phyloP scores from a whole-genome alignment of 2,797 vertebrate species.

The Cheirogaleus major region DNA sequence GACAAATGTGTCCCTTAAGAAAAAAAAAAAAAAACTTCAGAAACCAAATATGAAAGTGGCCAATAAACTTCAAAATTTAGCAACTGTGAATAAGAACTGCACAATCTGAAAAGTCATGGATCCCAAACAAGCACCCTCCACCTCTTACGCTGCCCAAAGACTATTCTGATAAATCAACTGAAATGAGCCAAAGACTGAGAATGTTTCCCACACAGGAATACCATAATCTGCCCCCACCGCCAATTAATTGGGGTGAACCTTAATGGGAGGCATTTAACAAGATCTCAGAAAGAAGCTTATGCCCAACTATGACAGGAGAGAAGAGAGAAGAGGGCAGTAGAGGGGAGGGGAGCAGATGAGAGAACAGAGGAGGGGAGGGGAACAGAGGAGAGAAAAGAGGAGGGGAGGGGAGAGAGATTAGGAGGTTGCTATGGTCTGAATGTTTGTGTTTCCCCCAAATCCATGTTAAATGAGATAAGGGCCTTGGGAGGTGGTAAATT shows the following conservation, averaged over 20 bases:
- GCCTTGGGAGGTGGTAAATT: neutral
- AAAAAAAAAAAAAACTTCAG: neutral
- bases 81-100: neutral
- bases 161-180: neutral
- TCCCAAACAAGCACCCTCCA: neutral
- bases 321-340: neutral
- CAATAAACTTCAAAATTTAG: neutral
- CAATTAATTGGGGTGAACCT: neutral
- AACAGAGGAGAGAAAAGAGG: no score
- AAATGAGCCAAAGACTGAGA: neutral
- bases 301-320: neutral
- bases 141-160: neutral
- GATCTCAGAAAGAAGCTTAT: neutral
- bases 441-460: neutral
- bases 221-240: rapidly evolving
- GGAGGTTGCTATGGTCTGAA: neutral
- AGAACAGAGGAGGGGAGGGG: no score
- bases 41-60: neutral
- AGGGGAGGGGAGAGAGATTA: neutral
- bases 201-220: neutral
- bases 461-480: neutral
- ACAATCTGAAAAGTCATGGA: neutral
- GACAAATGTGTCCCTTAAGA: neutral
- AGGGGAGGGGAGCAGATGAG: no score
- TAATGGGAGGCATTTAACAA: neutral